These are phyloP conservation scores for Indicator indicator DNA, from an alignment of 2,113 vertebrate genomes.

Conservation along the genomic window DNA sequence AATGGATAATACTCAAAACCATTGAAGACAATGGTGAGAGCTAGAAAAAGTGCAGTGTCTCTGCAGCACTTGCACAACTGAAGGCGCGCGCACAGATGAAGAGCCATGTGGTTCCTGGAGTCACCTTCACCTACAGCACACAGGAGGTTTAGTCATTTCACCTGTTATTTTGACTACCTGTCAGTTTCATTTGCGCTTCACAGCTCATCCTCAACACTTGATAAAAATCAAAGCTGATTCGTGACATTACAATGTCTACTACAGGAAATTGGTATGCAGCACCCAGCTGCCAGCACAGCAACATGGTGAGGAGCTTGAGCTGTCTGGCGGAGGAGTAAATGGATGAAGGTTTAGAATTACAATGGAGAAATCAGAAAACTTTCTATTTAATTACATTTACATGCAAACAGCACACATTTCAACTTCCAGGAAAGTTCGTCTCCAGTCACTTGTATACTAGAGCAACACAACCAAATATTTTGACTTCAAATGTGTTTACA, in stretches of 20 bases:
- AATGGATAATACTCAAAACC: neutral
- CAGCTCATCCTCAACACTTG: neutral
- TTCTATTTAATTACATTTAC: neutral
- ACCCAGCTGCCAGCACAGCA: neutral
- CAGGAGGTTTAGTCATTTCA: slow-evolving; percentile 23
- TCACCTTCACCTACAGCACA: slow-evolving; percentile 1
- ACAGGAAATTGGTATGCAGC: neutral
- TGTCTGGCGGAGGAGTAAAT: neutral
- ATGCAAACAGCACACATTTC: neutral
- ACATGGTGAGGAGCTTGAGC: neutral
- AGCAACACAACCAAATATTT: neutral
- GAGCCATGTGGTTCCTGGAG: fast-evolving
- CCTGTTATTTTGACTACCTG: slow-evolving; percentile 19
- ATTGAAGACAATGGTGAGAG: neutral
- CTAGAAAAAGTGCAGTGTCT: neutral
- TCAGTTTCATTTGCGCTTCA: neutral
- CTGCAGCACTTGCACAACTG: fast-evolving
- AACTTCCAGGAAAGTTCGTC: neutral
- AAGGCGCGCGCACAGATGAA: neutral
- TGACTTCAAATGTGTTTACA: slow-evolving; percentile 17
- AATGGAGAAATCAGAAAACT: neutral
- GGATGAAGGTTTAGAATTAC: neutral
- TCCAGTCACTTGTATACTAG: neutral
- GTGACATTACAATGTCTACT: neutral
- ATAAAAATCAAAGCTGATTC: slow-evolving; percentile 44